A percentile compares a stretch with the other conserved stretches of the same genome.
Evolutionary conservation across 2,797 vertebrate species (phyloP).

Genomic region (Pangasius krempfi): DNA sequence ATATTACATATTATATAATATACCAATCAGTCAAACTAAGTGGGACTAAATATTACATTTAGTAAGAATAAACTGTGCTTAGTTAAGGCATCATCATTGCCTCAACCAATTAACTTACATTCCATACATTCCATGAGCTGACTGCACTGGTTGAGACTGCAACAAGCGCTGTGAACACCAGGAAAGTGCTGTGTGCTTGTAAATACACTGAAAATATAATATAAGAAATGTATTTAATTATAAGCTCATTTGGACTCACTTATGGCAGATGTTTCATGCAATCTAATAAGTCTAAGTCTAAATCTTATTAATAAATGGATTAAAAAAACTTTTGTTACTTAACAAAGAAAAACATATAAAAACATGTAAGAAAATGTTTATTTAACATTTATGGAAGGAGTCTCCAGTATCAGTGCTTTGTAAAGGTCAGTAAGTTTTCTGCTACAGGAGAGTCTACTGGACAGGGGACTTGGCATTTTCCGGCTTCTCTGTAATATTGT

Average conservation of each 20-base stretch:
- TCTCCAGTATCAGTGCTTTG: no score
- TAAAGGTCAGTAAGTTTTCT: no score
- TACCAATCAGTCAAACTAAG: neutral
- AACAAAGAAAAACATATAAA: no score
- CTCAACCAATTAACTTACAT: constrained; percentile 2
- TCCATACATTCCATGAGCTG: constrained; percentile 13
- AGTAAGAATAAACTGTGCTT: neutral
- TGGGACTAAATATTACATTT: neutral
- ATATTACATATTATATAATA: neutral
- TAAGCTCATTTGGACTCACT: neutral
- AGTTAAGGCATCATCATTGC: neutral
- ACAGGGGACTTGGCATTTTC: no score
- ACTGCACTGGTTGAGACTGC: constrained; percentile 1
- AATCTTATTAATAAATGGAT: no score
- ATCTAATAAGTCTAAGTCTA: neutral
- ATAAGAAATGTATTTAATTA: neutral
- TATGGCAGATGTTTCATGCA: neutral
- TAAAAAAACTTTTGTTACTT: no score
- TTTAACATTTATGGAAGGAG: no score
- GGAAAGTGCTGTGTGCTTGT: constrained; percentile 1
- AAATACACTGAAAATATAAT: neutral
- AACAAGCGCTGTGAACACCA: constrained; percentile 19
- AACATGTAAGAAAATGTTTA: no score
- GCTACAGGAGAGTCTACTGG: no score
- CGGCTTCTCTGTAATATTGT: no score